These are phyloP conservation scores for Argentina silus DNA, from an alignment of 2,797 vertebrate species.

Conservation along the genomic window DNA sequence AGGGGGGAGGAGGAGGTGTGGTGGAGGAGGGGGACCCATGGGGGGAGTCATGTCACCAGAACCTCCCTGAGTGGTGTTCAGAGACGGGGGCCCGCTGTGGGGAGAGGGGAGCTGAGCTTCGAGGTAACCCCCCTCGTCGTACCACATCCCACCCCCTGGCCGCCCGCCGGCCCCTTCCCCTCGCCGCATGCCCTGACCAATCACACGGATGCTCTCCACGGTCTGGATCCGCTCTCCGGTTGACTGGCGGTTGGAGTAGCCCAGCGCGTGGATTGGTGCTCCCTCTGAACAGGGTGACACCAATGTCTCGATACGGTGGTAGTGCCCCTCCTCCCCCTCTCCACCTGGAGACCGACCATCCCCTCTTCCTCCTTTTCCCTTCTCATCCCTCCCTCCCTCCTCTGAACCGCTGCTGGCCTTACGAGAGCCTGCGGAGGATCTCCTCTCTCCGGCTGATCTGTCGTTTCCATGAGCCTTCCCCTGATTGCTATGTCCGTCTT, in stretches of 20 bases:
- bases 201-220: conserved; percentile 90
- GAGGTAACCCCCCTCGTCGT: conserved; percentile 80
- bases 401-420: conserved; percentile 60
- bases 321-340: conserved; percentile 80
- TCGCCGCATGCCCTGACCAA: conserved; percentile 82
- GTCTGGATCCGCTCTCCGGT: conserved; percentile 94
- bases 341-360: conserved; percentile 29
- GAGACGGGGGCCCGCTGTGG: conserved; percentile 52
- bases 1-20: conserved; percentile 65
- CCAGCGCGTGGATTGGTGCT: conserved; percentile 87
- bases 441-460: conserved; percentile 60
- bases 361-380: conserved; percentile 48
- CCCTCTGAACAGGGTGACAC: conserved; percentile 82
- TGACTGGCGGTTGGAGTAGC: conserved; percentile 83
- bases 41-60: conserved; percentile 57
- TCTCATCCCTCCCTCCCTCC: conserved; percentile 64
- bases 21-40: conserved; percentile 57
- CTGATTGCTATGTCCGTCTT: conserved; percentile 56
- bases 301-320: conserved; percentile 91
- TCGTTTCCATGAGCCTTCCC: conserved; percentile 51
- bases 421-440: conserved; percentile 59
- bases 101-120: conserved; percentile 65
- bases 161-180: conserved; percentile 64
- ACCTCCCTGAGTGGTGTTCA: conserved; percentile 53
- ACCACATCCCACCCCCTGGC: conserved; percentile 77